Base-by-base conservation (phyloP, 2,113 vertebrate genomes). In the Amphiprion percula region DNA sequence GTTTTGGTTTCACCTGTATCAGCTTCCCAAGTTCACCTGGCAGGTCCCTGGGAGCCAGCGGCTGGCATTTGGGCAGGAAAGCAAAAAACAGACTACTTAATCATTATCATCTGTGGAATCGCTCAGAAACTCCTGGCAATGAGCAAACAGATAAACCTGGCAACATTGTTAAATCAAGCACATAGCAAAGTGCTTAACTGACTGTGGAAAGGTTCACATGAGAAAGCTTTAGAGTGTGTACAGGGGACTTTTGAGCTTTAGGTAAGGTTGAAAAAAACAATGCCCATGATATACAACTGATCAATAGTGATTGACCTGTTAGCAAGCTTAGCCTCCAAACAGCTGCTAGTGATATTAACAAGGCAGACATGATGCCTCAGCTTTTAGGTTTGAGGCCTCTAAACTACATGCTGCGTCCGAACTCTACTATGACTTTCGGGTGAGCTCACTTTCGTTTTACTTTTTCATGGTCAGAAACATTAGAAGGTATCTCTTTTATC, bases 111-210 rank as follows among this genome's bases (percentile, higher is more conserved):
- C 94, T 67, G 92, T 68, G 44, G 49, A 66, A 88, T 90, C 71
- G 81, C 88, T 82, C 85, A 90, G 19, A 82, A 66, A 88, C 72
- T 59, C 54, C 60, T 88, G 84, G 90, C 87, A 91, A 92, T 68
- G 30, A 54, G 79, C 89, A 92, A 94, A 94, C 91, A 95, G 88
- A 95, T 92, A 91, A 91, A 94, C 24, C 88, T 83, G 82, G 75
- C 68, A 80, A 77, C 83, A 62, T 16, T 88, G 87, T 88, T 77
- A 75, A 87, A 84, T 78, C 69, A 54, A 74, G 85, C 88, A 84
- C 60, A 44, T 60, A 84, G 68, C 46, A 56, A 79, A 79, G 79
- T 69, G 74, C 74, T 80, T 83, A 77, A 87, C 71, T 67, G 55
- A 81, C 65, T 77, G 82, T 79, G 83, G 69, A 69, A 68, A 79